Evolutionary conservation across 1,140 invertebrate genomes (phyloP).

Genomic region (Drosophila willistoni): DNA sequence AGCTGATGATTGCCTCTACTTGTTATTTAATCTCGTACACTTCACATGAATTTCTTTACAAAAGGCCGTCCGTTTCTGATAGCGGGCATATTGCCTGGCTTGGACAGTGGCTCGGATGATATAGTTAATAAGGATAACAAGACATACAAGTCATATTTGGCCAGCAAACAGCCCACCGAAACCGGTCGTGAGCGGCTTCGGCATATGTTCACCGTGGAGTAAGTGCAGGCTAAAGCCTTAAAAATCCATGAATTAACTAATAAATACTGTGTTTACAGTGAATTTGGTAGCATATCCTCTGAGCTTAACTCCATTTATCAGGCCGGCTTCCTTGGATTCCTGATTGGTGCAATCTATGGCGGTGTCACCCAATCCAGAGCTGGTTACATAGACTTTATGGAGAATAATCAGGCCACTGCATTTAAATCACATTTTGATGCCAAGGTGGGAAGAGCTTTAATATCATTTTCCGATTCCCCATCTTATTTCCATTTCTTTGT

Average conservation of each 20-base stretch:
- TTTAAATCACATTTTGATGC: conserved; percentile 88
- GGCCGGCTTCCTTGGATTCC: conserved; percentile 84
- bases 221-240: conserved; percentile 42
- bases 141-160: conserved; percentile 70
- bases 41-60: conserved; percentile 78
- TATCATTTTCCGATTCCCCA: neutral
- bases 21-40: conserved; percentile 56
- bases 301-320: conserved; percentile 86
- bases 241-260: neutral
- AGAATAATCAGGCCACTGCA: conserved; percentile 88
- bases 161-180: conserved; percentile 50
- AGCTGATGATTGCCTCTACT: conserved; percentile 44
- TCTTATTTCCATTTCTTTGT: conserved; percentile 45
- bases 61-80: conserved; percentile 54
- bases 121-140: conserved; percentile 65
- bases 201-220: conserved; percentile 84
- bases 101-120: conserved; percentile 45
- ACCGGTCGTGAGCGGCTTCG: conserved; percentile 84
- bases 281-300: conserved; percentile 85
- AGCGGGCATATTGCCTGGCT: conserved; percentile 57
- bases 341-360: conserved; percentile 86
- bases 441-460: conserved; percentile 83
- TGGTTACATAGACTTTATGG: conserved; percentile 88
- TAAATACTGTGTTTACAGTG: conserved; percentile 83
- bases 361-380: conserved; percentile 85